These are phyloP conservation scores for Sycophila sp. DNA, from an alignment of 1,140 invertebrate species.

Conservation along the genomic window DNA sequence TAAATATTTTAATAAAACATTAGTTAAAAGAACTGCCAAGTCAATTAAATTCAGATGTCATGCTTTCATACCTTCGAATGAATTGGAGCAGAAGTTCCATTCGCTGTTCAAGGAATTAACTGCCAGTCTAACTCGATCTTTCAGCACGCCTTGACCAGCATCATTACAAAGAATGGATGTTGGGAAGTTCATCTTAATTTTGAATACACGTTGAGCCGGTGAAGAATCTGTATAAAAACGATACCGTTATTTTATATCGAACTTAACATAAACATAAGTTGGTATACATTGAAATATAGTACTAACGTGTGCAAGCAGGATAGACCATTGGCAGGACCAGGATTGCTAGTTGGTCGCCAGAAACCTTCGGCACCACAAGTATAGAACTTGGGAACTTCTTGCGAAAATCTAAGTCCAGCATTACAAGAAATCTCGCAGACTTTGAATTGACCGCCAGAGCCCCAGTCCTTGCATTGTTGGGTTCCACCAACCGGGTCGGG, in stretches of 20 bases:
- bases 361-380: slow-evolving; percentile 96
- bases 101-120: slow-evolving; percentile 90
- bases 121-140: slow-evolving; percentile 86
- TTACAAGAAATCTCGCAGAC: slow-evolving; percentile 91
- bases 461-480: slow-evolving; percentile 95
- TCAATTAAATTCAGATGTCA: neutral
- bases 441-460: slow-evolving; percentile 93
- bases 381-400: slow-evolving; percentile 92
- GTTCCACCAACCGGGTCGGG: slow-evolving; percentile 88
- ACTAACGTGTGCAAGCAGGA: slow-evolving; percentile 87
- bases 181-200: slow-evolving; percentile 92
- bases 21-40: neutral
- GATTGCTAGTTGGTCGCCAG: slow-evolving; percentile 88
- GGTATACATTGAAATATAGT: neutral
- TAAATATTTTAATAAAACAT: neutral
- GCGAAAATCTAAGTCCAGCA: slow-evolving; percentile 86
- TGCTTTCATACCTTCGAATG: slow-evolving; percentile 74
- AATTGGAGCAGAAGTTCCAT: slow-evolving; percentile 94
- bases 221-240: slow-evolving; percentile 70
- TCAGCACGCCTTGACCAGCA: slow-evolving; percentile 89
- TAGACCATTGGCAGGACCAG: slow-evolving; percentile 83
- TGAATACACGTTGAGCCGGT: slow-evolving; percentile 90
- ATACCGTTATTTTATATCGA: neutral
- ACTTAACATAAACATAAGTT: neutral
- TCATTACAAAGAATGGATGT: slow-evolving; percentile 93